Evolutionary conservation across 2,113 vertebrate genomes (phyloP).

Genomic region (Okapia johnstoni): DNA sequence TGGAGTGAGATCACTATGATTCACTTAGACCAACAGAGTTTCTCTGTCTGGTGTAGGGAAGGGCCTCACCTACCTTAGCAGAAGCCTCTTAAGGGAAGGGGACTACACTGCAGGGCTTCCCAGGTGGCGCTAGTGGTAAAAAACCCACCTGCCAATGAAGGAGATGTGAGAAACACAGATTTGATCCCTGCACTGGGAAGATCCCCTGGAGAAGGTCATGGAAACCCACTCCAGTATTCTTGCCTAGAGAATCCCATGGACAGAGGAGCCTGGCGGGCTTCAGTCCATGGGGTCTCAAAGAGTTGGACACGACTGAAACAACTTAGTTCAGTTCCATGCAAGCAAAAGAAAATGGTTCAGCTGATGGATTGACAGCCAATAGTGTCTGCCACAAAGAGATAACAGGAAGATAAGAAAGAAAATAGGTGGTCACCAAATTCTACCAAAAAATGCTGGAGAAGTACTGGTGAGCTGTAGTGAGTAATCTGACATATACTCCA

Average conservation of each 20-base stretch:
- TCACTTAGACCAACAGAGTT: not conserved
- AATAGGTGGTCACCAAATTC: not conserved
- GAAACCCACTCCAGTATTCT: not conserved
- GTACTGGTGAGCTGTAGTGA: not conserved
- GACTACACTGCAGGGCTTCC: not conserved
- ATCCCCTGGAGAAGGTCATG: not conserved
- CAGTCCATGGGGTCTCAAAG: not conserved
- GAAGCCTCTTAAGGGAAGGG: not conserved
- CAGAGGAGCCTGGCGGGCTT: not conserved
- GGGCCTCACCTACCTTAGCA: not conserved
- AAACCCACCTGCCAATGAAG: not conserved
- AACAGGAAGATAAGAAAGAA: not conserved
- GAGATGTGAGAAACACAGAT: not conserved
- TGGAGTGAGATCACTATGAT: not conserved
- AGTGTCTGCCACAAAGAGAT: not conserved
- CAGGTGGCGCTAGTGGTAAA: not conserved
- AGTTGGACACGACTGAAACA: not conserved
- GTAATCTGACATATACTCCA: not conserved
- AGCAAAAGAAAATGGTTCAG: not conserved
- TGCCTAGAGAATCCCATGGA: not conserved
- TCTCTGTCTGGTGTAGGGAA: not conserved
- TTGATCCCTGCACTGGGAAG: fast-evolving
- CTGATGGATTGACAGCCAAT: not conserved
- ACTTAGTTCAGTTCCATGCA: not conserved
- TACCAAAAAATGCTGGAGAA: not conserved